phyloP scores from a whole-genome alignment of 2,888 invertebrate species.

The Orthonychiurus folsomi region DNA sequence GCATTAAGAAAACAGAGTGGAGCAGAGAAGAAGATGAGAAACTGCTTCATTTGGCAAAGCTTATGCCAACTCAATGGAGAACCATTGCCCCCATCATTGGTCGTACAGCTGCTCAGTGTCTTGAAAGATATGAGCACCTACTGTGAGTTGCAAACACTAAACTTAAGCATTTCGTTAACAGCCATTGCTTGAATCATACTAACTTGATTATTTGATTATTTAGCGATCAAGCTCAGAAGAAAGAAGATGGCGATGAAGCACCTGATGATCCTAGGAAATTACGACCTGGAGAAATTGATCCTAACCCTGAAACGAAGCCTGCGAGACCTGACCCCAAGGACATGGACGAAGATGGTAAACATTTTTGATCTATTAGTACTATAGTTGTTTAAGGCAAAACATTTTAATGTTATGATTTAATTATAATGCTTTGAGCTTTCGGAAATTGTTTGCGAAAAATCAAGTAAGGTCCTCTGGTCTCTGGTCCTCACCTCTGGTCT shows the following conservation, averaged over 20 bases:
- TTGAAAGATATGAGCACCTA: constrained; percentile 93
- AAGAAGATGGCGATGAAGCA: constrained; percentile 86
- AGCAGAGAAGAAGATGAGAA: constrained; percentile 98
- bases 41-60: constrained; percentile 87
- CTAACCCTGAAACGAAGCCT: constrained; percentile 98
- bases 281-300: constrained; percentile 98
- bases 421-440: constrained; percentile 2
- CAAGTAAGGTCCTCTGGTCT: no score
- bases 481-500: no score
- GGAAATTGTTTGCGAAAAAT: no score
- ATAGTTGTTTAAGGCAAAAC: no score
- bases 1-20: constrained; percentile 99
- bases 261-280: constrained; percentile 92
- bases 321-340: constrained; percentile 98
- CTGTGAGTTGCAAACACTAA: constrained; percentile 55
- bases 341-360: constrained; percentile 96
- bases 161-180: constrained; percentile 2
- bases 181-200: background rate
- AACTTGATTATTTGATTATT: constrained; percentile 21
- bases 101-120: constrained; percentile 94
- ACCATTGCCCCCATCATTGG: constrained; percentile 99
- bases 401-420: constrained; percentile 10
- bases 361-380: background rate
- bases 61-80: constrained; percentile 99
- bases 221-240: constrained; percentile 94